Evolutionary conservation across 2,113 vertebrate species (phyloP).

Genomic region (Zosterops lateralis): DNA sequence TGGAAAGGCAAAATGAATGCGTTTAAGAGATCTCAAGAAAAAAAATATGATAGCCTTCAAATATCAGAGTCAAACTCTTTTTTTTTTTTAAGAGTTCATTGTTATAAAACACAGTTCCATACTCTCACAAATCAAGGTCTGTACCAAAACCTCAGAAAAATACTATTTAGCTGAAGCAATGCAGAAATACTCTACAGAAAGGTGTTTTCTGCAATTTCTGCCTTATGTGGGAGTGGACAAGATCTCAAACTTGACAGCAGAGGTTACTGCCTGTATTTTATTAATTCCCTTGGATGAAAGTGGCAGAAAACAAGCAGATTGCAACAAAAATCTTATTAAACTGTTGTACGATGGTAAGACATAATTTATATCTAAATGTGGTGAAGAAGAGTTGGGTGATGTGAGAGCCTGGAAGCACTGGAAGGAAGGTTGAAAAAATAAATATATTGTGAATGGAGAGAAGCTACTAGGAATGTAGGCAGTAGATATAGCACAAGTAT

Average conservation of each 20-base stretch:
- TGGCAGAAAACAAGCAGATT: not conserved
- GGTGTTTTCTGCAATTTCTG: not conserved
- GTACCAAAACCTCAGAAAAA: not conserved
- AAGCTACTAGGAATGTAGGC: not conserved
- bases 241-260: slow-evolving; percentile 10
- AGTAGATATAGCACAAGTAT: not conserved
- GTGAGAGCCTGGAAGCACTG: not conserved
- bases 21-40: not conserved
- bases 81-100: not conserved
- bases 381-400: not conserved
- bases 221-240: not conserved
- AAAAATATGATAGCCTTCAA: not conserved
- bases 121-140: not conserved
- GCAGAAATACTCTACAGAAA: not conserved
- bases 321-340: not conserved
- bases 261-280: not conserved
- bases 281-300: not conserved
- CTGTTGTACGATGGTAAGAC: not conserved
- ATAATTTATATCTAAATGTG: not conserved
- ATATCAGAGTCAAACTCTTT: not conserved
- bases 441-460: not conserved
- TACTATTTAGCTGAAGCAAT: not conserved
- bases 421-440: not conserved
- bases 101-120: not conserved
- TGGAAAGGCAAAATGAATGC: not conserved